Evolutionary conservation across 2,888 invertebrate genomes (phyloP), one percentile per base, ranked within the genome.

Genomic region (Keiferia lycopersicella): DNA sequence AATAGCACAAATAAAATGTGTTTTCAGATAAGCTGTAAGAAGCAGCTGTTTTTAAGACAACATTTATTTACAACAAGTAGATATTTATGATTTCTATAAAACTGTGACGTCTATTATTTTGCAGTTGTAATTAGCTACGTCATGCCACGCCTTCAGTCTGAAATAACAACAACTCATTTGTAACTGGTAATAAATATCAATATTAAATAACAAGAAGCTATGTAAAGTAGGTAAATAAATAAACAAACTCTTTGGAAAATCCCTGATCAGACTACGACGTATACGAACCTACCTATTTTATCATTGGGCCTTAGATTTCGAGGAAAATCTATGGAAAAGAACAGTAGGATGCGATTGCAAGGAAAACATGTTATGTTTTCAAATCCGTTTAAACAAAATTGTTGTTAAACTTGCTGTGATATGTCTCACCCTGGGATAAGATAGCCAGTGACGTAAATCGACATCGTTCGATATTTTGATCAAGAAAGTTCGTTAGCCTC

Each of bases 401-500:
- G 12, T 56, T 22, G 14, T 56, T 56, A 26, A 26, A 26, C n/a
- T 12, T 56, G 1, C 0, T 56, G 56, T 18, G 50, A 41, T 41
- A 56, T 30, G 56, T 56, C 30, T n/a, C 56, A 30, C 16, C 30
- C 16, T 30, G 12, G 26, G 56, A 56, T 56, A 30, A 56, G 30
- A 56, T 30, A 56, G 14, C 20, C 20, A 18, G 30, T 56, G 56
- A 56, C 56, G 56, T 26, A 56, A 56, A 56, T 56, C 50, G 30
- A 16, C 56, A 56, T 56, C 56, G 56, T 16, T 14, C 22, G 56
- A 56, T 56, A 56, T 56, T 30, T 56, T n/a, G 30, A 56, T n/a
- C 56, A 56, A 56, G 56, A 30, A 56, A 56, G 56, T 56, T 56
- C 56, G 34, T 56, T 56, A 30, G 30, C 56, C 56, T 14, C 56